These are phyloP conservation scores for Ormia ochracea DNA, from an alignment of 2,888 invertebrate genomes.

Conservation along the genomic window DNA sequence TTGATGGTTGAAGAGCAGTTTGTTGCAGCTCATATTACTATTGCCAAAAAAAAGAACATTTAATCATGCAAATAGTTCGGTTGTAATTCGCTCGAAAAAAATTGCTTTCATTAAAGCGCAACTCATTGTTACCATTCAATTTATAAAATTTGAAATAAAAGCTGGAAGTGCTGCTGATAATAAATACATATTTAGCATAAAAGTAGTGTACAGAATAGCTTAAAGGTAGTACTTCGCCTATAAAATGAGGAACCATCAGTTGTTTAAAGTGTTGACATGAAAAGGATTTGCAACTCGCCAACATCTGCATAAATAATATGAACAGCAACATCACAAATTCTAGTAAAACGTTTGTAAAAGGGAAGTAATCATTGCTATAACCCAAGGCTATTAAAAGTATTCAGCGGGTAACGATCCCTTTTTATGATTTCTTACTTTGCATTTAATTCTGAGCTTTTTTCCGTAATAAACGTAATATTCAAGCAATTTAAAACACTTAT, in stretches of 20 bases:
- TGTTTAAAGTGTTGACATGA: conserved; percentile 57
- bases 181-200: conserved; percentile 15
- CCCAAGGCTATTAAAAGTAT: conserved; percentile 37
- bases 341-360: conserved; percentile 17
- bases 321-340: background rate
- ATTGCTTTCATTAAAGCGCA: too few relatives aligned
- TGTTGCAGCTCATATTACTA: too few relatives aligned
- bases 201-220: conserved; percentile 47
- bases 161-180: background rate
- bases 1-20: too few relatives aligned
- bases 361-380: conserved; percentile 45
- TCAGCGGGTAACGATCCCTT: conserved; percentile 35
- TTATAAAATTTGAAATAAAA: background rate
- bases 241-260: conserved; percentile 28
- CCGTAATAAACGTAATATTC: conserved; percentile 35
- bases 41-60: too few relatives aligned
- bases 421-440: background rate
- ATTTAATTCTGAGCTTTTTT: conserved; percentile 3
- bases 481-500: conserved; percentile 41
- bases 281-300: conserved; percentile 49
- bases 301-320: conserved; percentile 15
- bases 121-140: background rate
- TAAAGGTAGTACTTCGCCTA: conserved; percentile 29
- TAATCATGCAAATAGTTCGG: too few relatives aligned
- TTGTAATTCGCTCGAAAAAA: too few relatives aligned